A percentile compares a stretch with the other conserved stretches of the same genome.
These are phyloP conservation scores for Halocynthia roretzi DNA, from an alignment of 23 tunicate genomes.

Conservation along the genomic window DNA sequence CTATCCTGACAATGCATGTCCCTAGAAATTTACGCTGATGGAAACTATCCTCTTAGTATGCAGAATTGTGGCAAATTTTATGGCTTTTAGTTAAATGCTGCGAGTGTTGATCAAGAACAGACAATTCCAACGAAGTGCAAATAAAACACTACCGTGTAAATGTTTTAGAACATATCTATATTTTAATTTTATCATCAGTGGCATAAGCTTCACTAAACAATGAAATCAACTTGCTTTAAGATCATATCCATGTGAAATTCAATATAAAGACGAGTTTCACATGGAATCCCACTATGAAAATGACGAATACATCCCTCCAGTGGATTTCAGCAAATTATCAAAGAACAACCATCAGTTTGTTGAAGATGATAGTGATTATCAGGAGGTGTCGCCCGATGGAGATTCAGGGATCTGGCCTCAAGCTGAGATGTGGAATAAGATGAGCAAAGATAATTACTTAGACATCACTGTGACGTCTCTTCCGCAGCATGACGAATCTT, in stretches of 20 bases:
- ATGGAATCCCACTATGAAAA: neutral
- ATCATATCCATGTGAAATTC: slow-evolving; percentile 24
- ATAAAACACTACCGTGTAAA: too few relatives aligned
- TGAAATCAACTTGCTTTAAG: slow-evolving; percentile 4
- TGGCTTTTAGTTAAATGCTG: too few relatives aligned
- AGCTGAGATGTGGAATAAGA: slow-evolving; percentile 7
- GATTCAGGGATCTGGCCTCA: slow-evolving; percentile 26
- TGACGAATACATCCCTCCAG: slow-evolving; percentile 4
- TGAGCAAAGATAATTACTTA: neutral
- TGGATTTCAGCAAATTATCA: slow-evolving; percentile 11
- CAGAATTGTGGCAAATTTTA: too few relatives aligned
- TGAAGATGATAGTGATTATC: slow-evolving; percentile 12
- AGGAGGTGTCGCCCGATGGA: neutral
- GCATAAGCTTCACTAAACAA: too few relatives aligned
- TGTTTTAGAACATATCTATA: too few relatives aligned
- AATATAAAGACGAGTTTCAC: slow-evolving; percentile 5
- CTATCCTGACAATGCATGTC: too few relatives aligned
- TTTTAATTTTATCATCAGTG: too few relatives aligned
- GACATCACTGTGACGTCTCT: slow-evolving; percentile 21
- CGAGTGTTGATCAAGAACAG: too few relatives aligned
- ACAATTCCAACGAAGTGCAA: too few relatives aligned
- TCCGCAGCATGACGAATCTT: slow-evolving; percentile 15
- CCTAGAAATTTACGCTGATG: too few relatives aligned
- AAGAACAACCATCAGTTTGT: slow-evolving; percentile 13
- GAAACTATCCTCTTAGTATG: too few relatives aligned